phyloP scores from a whole-genome alignment of 2,888 invertebrate genomes.

The Timandra comae region DNA sequence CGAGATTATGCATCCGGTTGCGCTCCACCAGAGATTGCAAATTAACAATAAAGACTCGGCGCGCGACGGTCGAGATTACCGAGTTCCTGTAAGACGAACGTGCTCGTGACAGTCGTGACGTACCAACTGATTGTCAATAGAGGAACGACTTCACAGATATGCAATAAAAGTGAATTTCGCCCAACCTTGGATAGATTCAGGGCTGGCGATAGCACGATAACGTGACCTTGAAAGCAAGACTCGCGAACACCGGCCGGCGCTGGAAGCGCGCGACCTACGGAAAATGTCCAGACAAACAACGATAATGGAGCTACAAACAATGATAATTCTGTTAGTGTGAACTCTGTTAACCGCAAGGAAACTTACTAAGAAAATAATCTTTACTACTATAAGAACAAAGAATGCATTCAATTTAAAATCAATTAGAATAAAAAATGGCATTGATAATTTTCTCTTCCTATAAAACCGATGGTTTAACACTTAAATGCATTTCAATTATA shows the following conservation, averaged over 20 bases:
- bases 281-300: conserved; percentile 68
- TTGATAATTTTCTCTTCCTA: conserved; percentile 19
- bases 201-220: conserved; percentile 72
- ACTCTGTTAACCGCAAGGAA: conserved; percentile 26
- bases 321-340: conserved; percentile 42
- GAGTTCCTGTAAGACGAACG: conserved; percentile 67
- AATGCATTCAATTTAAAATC: conserved; percentile 9
- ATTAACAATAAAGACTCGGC: conserved; percentile 62
- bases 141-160: conserved; percentile 26
- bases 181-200: conserved; percentile 56
- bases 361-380: conserved; percentile 20
- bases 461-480: conserved; percentile 33
- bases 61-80: conserved; percentile 62
- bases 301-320: conserved; percentile 49
- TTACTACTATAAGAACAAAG: conserved; percentile 11
- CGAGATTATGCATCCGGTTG: conserved; percentile 52
- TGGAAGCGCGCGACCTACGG: conserved; percentile 57
- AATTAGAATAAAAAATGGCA: conserved; percentile 7
- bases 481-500: conserved; percentile 66
- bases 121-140: conserved; percentile 27
- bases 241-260: conserved; percentile 68
- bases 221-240: conserved; percentile 68
- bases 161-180: conserved; percentile 31
- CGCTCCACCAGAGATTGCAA: conserved; percentile 47
- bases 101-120: conserved; percentile 35